A percentile compares a stretch with the other conserved stretches of the same genome.
Conservation (phyloP, 2,888 invertebrate genomes). For the Hypercompe scribonia region DNA sequence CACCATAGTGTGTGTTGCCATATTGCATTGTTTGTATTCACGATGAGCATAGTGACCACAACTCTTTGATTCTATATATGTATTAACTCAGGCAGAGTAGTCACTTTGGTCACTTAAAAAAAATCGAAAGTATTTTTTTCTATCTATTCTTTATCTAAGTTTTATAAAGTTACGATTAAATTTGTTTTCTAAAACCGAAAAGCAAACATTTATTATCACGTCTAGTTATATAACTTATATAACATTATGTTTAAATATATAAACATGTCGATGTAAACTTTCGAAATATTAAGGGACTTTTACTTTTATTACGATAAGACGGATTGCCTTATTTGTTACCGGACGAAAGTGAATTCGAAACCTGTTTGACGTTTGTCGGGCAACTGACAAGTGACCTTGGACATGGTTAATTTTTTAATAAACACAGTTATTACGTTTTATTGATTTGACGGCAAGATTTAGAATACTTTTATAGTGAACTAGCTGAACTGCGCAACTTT, state of each 20-base stretch:
- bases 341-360: conserved; percentile 17
- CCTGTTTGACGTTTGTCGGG: neutral
- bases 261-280: conserved; percentile 14
- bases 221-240: neutral
- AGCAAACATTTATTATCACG: conserved; percentile 6
- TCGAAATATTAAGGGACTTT: conserved; percentile 37
- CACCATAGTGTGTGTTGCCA: too few relatives aligned
- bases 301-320: conserved; percentile 39
- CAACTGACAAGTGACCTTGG: conserved; percentile 1
- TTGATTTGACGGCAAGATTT: too few relatives aligned
- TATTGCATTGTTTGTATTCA: too few relatives aligned
- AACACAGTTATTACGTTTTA: neutral
- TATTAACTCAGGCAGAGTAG: too few relatives aligned
- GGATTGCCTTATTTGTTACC: conserved; percentile 27
- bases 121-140: neutral
- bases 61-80: too few relatives aligned
- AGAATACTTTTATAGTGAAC: too few relatives aligned
- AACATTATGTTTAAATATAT: neutral
- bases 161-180: neutral
- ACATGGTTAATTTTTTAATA: neutral
- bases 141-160: neutral
- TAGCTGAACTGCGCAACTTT: too few relatives aligned
- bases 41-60: too few relatives aligned
- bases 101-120: too few relatives aligned
- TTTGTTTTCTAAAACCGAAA: neutral